These are phyloP conservation scores for Euspilapteryx auroguttella DNA, from an alignment of 2,888 invertebrate species.

Conservation along the genomic window DNA sequence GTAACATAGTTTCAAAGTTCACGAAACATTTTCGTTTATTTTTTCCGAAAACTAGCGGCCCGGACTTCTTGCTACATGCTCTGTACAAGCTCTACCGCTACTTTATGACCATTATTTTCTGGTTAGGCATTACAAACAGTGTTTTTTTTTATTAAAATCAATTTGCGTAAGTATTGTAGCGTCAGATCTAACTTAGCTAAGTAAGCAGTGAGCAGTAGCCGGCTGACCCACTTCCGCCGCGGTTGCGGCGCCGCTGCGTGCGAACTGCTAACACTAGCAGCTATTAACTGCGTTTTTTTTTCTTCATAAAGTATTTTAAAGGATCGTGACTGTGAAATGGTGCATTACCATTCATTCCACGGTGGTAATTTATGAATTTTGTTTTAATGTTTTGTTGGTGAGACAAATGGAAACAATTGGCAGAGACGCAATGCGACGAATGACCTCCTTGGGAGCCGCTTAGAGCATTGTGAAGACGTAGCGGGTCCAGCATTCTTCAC, in stretches of 20 bases:
- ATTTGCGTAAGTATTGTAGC: slow-evolving; percentile 28
- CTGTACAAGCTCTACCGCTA: too few species aligned
- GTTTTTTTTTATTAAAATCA: slow-evolving; percentile 19
- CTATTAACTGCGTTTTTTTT: slow-evolving; percentile 28
- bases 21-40: too few species aligned
- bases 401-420: too few species aligned
- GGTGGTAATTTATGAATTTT: slow-evolving; percentile 25
- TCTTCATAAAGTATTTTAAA: slow-evolving; percentile 25
- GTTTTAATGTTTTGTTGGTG: slow-evolving; percentile 23
- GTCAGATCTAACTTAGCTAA: slow-evolving; percentile 8
- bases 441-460: too few species aligned
- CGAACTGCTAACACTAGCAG: slow-evolving; percentile 34
- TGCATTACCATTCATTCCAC: slow-evolving; percentile 24
- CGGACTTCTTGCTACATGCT: too few species aligned
- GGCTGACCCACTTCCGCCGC: slow-evolving; percentile 8
- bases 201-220: slow-evolving; percentile 7
- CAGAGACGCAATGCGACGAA: too few species aligned
- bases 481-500: too few species aligned
- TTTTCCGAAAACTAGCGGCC: too few species aligned
- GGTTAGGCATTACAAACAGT: not conserved
- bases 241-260: too few species aligned
- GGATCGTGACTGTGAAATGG: slow-evolving; percentile 54
- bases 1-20: too few species aligned
- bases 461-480: too few species aligned
- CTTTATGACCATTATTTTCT: too few species aligned